Conservation (phyloP, 1,140 invertebrate genomes). For the Amphibalanus amphitrite region DNA sequence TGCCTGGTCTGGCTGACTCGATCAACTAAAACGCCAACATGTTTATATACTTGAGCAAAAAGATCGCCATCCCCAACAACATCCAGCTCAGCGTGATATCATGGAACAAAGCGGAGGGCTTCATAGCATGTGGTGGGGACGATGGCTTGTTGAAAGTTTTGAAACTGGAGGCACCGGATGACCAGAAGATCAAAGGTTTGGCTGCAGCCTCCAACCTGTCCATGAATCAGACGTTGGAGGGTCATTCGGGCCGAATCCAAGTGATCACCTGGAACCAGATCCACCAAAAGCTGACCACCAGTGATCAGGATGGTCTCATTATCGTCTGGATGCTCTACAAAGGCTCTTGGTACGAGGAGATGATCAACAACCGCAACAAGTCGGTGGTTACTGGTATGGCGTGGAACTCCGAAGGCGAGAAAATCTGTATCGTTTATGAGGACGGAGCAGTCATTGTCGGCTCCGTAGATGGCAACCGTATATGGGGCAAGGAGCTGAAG, state of each 20-base stretch:
- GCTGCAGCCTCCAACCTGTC: constrained; percentile 59
- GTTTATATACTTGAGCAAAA: constrained; percentile 72
- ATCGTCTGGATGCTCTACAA: constrained; percentile 98
- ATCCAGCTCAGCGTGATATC: constrained; percentile 72
- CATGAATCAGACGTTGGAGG: constrained; percentile 95
- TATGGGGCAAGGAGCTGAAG: constrained; percentile 96
- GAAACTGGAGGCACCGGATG: constrained; percentile 60
- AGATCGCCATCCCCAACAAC: constrained; percentile 93
- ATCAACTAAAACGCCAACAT: constrained; percentile 26
- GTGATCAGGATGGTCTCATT: constrained; percentile 90
- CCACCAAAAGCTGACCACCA: constrained; percentile 89
- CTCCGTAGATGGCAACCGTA: constrained; percentile 90
- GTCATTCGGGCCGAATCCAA: constrained; percentile 69
- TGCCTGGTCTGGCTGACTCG: too few relatives aligned
- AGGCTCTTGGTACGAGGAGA: constrained; percentile 96
- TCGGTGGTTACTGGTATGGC: constrained; percentile 87
- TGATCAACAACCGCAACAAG: constrained; percentile 98
- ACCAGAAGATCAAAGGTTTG: constrained; percentile 35
- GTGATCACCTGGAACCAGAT: constrained; percentile 92
- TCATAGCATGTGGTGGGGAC: constrained; percentile 90
- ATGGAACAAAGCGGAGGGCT: constrained; percentile 83
- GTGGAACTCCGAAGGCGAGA: constrained; percentile 89
- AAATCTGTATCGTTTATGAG: constrained; percentile 97
- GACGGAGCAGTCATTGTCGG: constrained; percentile 88
- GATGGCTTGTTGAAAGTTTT: constrained; percentile 89